Evolutionary conservation across 1,140 invertebrate genomes (phyloP).

Genomic region (Brachionus rotundiformis): DNA sequence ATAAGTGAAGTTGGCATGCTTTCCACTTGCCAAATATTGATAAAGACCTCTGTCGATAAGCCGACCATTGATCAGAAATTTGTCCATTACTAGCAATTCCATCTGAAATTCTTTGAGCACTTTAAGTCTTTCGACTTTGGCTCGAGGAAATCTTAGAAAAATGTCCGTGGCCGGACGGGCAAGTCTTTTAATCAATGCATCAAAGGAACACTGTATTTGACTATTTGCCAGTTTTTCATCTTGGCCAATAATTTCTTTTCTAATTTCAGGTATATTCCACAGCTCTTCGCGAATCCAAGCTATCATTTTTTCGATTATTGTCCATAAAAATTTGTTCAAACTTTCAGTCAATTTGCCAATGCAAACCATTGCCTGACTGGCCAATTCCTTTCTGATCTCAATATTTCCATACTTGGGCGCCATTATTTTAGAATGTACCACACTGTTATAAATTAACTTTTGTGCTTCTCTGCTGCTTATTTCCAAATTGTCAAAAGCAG

Average conservation of each 20-base stretch:
- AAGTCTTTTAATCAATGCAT: slow-evolving; percentile 8
- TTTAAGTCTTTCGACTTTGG: background rate
- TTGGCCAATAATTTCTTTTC: background rate
- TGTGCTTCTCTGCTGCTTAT: background rate
- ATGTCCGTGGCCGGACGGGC: background rate
- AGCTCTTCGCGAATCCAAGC: background rate
- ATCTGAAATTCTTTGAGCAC: background rate
- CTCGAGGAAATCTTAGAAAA: background rate
- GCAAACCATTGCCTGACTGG: background rate
- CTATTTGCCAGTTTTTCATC: slow-evolving; percentile 1
- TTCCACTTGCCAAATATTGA: slow-evolving; percentile 27
- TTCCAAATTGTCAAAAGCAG: background rate
- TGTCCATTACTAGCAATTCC: slow-evolving; percentile 18
- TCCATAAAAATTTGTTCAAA: background rate
- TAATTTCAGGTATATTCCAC: background rate
- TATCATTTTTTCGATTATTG: background rate
- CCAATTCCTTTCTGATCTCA: background rate
- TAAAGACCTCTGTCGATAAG: background rate
- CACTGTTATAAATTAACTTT: background rate
- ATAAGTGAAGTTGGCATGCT: background rate
- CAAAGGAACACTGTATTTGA: background rate
- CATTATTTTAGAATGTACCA: background rate
- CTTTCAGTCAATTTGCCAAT: slow-evolving; percentile 1
- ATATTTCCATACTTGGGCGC: background rate
- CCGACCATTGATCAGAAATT: background rate